A percentile compares a stretch with the other conserved stretches of the same genome.
These are phyloP conservation scores for Mareca penelope DNA, from an alignment of 2,797 vertebrate genomes.

Conservation along the genomic window DNA sequence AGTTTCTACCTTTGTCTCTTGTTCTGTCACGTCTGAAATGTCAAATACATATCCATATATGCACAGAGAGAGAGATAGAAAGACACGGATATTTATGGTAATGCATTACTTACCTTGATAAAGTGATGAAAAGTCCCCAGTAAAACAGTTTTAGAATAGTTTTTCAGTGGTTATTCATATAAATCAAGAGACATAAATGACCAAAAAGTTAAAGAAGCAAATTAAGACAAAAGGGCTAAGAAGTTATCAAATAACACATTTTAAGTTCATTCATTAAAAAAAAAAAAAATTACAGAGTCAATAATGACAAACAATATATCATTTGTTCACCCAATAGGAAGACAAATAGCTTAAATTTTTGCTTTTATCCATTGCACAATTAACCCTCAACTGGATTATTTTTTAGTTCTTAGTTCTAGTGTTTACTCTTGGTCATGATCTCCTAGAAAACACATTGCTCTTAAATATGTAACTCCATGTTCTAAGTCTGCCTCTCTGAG, in stretches of 20 bases:
- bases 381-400: neutral
- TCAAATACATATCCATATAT: neutral
- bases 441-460: neutral
- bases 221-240: neutral
- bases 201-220: neutral
- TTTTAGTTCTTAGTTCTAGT: neutral
- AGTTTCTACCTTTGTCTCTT: neutral
- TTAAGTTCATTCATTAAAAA: neutral
- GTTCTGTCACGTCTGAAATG: neutral
- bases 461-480: neutral
- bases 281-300: neutral
- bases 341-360: neutral
- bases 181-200: neutral
- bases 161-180: neutral
- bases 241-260: neutral
- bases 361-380: neutral
- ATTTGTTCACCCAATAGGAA: neutral
- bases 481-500: neutral
- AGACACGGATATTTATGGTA: neutral
- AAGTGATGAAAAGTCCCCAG: neutral
- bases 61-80: accelerated
- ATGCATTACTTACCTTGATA: neutral
- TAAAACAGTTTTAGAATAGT: neutral
- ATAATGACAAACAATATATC: neutral
- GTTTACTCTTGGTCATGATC: neutral